These are phyloP conservation scores for Bambusicola thoracicus DNA, from an alignment of 2,113 vertebrate species.

Conservation along the genomic window DNA sequence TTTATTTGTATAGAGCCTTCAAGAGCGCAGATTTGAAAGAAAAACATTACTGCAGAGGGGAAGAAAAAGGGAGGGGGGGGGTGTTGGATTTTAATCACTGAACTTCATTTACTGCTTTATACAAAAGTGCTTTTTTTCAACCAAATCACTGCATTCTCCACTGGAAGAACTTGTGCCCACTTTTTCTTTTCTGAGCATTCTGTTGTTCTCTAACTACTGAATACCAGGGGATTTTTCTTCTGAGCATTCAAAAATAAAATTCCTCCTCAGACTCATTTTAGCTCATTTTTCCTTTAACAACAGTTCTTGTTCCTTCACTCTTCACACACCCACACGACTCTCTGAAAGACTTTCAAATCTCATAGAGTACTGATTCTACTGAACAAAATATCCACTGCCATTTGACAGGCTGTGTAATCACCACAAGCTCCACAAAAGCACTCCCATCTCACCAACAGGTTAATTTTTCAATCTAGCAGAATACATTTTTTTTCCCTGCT, in stretches of 20 bases:
- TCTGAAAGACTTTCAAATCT: slow-evolving; percentile 32
- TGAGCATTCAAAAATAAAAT: slow-evolving; percentile 49
- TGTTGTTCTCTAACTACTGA: slow-evolving; percentile 1
- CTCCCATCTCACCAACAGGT: neutral
- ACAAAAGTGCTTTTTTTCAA: neutral
- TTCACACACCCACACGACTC: slow-evolving; percentile 33
- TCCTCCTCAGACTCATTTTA: slow-evolving; percentile 45
- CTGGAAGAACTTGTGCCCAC: neutral
- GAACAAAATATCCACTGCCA: slow-evolving; percentile 13
- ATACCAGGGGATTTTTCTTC: slow-evolving; percentile 40
- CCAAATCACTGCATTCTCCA: neutral
- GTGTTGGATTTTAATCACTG: neutral
- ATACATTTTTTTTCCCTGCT: neutral
- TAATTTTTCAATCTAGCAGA: slow-evolving; percentile 19
- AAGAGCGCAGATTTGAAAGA: neutral
- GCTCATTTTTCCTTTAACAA: slow-evolving; percentile 19
- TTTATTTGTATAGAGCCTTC: neutral
- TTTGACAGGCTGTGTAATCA: slow-evolving; percentile 34
- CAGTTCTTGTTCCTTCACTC: slow-evolving; percentile 41
- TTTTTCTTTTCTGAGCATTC: neutral
- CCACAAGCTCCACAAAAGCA: neutral
- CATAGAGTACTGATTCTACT: neutral
- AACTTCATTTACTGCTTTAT: slow-evolving; percentile 17
- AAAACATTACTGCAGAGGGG: neutral
- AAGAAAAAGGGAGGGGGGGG: neutral